Base-by-base conservation (phyloP, 2,888 invertebrate genomes). In the Cenopis cana region DNA sequence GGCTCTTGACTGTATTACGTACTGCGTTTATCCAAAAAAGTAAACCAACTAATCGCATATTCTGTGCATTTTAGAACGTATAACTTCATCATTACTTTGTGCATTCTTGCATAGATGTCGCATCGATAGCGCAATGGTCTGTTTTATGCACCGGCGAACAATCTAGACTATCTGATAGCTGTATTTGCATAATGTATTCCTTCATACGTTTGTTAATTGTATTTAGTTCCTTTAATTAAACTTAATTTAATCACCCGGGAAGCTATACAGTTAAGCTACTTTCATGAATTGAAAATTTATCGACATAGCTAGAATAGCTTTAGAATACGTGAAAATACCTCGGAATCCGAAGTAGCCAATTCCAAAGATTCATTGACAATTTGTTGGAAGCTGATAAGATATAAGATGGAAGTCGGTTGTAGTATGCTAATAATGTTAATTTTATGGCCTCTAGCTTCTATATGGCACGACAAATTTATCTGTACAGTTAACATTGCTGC, bases 21-120 rank as follows among this genome's bases (percentile, higher is more conserved):
- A n/a, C n/a, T n/a, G n/a, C 50, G 18, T 54, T 24, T 20, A 6
- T 1, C 12, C 18, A 29, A 14, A 8, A 20, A 38, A 52, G 10
- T 12, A 46, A 54, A 52, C 52, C 46, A n/a, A 5, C 56, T 60
- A 9, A 12, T 10, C 14, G 4, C n/a, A 0, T 54, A 60, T 20
- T 66, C 65, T 66, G 65, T 55, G 54, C 20, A 14, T 54, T 65
- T 52, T 70, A 66, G 59, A 59, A 66, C 54, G 70, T 65, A 70
- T 74, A 76, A 75, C 81, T 78, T 75, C 80, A 82, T 82, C 81
- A 81, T 81, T 82, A 81, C 77, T 70, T 60, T 66, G 76, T 75
- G 46, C 70, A 70, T 70, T 64, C 77, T 75, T 74, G 81, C 79
- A 56, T 74, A 81, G 80, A 82, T 82, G 68, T 73, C 68, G 68